Conservation (phyloP, 2,888 invertebrate species). For the Apamea sordens region DNA sequence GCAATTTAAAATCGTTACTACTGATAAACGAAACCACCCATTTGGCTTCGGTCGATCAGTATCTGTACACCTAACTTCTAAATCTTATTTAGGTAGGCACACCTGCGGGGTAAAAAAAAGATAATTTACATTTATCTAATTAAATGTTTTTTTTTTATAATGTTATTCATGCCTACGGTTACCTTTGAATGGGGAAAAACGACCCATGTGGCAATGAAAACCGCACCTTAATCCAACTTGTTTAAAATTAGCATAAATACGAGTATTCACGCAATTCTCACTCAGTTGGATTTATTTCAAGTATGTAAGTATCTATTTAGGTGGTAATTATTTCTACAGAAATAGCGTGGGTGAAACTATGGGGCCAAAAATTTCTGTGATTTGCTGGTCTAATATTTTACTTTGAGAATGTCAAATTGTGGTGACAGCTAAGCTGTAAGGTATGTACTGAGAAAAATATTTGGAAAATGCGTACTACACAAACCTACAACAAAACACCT, state of each 20-base stretch:
- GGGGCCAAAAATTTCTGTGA: conserved; percentile 32
- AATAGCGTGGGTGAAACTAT: conserved; percentile 31
- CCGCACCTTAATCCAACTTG: conserved; percentile 38
- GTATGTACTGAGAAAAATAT: neutral
- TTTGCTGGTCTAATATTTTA: conserved; percentile 17
- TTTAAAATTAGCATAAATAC: conserved; percentile 38
- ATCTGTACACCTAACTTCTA: neutral
- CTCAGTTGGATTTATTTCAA: conserved; percentile 37
- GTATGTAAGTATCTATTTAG: conserved; percentile 35
- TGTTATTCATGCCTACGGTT: neutral
- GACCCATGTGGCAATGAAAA: conserved; percentile 25
- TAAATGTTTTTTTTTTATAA: neutral
- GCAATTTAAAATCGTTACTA: neutral
- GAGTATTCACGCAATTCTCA: conserved; percentile 40
- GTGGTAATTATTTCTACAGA: conserved; percentile 24
- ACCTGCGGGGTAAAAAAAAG: neutral
- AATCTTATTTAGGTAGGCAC: neutral
- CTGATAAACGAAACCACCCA: neutral
- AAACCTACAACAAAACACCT: neutral
- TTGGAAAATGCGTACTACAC: neutral
- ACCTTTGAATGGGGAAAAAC: conserved; percentile 2
- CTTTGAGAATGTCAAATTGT: neutral
- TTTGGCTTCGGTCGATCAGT: neutral
- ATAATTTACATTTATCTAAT: conserved; percentile 14
- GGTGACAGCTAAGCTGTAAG: neutral